Base-by-base conservation (phyloP, 2,888 invertebrate genomes). In the Stenchaetothrips biformis region DNA sequence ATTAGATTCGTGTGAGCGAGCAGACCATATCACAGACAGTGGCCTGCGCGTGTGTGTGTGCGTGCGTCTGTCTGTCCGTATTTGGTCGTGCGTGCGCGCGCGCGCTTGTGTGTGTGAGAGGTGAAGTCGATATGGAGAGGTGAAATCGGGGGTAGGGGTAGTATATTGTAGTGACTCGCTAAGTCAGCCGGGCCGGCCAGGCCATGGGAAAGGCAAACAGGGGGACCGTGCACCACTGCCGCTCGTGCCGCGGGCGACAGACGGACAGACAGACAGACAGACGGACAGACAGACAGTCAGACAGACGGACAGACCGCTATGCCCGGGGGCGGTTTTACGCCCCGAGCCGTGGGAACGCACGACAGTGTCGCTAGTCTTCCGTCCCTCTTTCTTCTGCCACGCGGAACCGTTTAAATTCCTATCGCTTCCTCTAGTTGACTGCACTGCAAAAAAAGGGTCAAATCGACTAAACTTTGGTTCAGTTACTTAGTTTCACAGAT, bases 301-400 rank as follows among this genome's bases (percentile, higher is more conserved):
- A 53, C 53, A 53, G 53, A 53, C 53, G 53, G 53, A 11, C 11
- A 8, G 16, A 18, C 8, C 13, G 53, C 53, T 1, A 80, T 80
- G 81, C 80, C 78, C 79, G 27, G 79, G 37, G 37, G 79, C 78
- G 49, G 78, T 80, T 80, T 81, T 80, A 80, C 77, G 80, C 81
- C 25, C 47, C 48, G 59, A 59, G 80, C 77, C 59, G 79, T 37
- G 80, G 37, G 37, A 37, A 37, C 37, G 37, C 4, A 37, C 37
- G 37, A 37, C 37, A 37, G 37, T 37, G 37, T 37, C 37, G 4
- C 37, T 4, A 37, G 2, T 37, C 37, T 37, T 37, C 37, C 37
- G 1, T 37, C 37, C 4, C 37, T 37, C 37, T 37, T 37, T 4
- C 37, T 37, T 37, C 37, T 37, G 37, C 37, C 37, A 37, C n/a